Percentiles rank a stretch among this genome's conserved stretches.
Evolutionary conservation across 2,113 vertebrate species (phyloP).

Genomic region (Proterorhinus semilunaris): DNA sequence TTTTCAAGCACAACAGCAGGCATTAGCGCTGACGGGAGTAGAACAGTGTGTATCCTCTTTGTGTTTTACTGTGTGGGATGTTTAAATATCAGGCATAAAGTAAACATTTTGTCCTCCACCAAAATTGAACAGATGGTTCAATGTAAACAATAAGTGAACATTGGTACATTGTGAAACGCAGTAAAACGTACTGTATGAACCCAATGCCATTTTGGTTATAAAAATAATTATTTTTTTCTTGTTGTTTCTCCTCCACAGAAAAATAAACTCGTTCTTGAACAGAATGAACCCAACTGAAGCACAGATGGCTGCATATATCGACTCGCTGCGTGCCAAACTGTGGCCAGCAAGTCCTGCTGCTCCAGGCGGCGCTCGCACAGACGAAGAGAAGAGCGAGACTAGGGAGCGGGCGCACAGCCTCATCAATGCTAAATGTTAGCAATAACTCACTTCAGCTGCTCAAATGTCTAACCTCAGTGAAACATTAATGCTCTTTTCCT

Average conservation of each 20-base stretch:
- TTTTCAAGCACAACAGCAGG: too few species aligned
- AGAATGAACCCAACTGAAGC: constrained; percentile 68
- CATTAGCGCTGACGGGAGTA: too few species aligned
- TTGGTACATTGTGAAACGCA: too few species aligned
- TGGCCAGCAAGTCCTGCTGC: constrained; percentile 58
- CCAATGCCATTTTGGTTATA: background rate
- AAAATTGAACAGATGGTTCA: too few species aligned
- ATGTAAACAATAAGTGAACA: too few species aligned
- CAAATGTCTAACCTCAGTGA: background rate
- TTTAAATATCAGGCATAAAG: too few species aligned
- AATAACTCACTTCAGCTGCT: background rate
- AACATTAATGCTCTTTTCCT: constrained; percentile 15
- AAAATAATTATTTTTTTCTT: background rate
- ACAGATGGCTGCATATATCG: constrained; percentile 67
- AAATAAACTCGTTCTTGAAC: constrained; percentile 71
- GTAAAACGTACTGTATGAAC: background rate
- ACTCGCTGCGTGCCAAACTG: constrained; percentile 54
- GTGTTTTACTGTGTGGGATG: too few species aligned
- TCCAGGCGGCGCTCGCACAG: constrained; percentile 38
- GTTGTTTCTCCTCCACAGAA: constrained; percentile 45
- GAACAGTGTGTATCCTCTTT: too few species aligned
- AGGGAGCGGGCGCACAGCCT: constrained; percentile 67
- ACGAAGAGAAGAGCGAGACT: constrained; percentile 62
- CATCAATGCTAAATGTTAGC: constrained; percentile 69
- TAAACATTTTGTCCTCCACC: too few species aligned